Evolutionary conservation across 1,140 invertebrate species (phyloP), one percentile per base, ranked within the genome.

Genomic region (Aradophagus sp.): DNA sequence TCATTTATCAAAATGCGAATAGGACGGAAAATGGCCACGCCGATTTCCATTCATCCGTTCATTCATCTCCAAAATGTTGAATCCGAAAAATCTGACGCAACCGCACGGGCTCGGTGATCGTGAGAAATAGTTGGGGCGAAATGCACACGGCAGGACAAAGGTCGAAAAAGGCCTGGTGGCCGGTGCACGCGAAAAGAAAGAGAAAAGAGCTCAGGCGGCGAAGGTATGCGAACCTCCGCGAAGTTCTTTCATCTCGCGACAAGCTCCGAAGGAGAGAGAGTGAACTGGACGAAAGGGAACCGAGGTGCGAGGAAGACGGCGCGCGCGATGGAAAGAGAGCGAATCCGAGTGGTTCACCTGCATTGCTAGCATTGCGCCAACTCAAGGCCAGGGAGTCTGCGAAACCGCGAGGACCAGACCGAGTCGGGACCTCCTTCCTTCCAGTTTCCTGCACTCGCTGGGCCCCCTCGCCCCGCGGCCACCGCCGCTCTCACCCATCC

Each of bases 291-390:
- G 53, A 44, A 53, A 73, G 66, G 42, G 55, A 69, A 38, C 62
- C 41, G 48, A 47, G 38, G 56, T 34, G 71, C 26, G 50, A 75
- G 5, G 26, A 58, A 56, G 73, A 72, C 27, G 58, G 10, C 42
- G 53, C 14, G 32, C 61, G 50, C 53, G 73, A 69, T 55, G 13
- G 68, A 70, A 63, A 73, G 59, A 77, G 77, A 70, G 62, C 70
- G 75, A 76, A 56, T 41, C n/a, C 50, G 79, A 82, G 80, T 83
- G 82, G 84, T 85, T 84, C 83, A 85, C 84, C 83, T 84, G 84
- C 83, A 86, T 86, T 84, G 83, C 83, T 81, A 82, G 80, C 82
- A 84, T 85, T 84, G 83, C 83, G 81, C 83, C 76, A 76, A 77
- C 77, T 84, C 83, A 85, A 84, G 83, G 84, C 84, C 83, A 84